Base-by-base conservation (phyloP, 1,140 invertebrate species). In the Sycophila sp. region DNA sequence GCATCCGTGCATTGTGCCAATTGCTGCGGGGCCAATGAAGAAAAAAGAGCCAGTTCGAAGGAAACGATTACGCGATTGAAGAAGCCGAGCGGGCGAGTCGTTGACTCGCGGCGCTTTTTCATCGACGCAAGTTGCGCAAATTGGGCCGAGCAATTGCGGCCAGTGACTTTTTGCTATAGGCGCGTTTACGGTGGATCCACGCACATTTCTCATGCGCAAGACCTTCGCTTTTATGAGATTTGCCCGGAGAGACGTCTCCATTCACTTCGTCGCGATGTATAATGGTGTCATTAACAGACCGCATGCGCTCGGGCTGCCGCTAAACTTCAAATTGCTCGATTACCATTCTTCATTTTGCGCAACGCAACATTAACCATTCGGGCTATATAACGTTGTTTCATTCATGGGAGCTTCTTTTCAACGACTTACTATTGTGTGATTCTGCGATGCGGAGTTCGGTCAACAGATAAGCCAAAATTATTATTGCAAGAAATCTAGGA, bases 231-330 rank as follows among this genome's bases (percentile, higher is more conserved):
- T 36, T 56, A 22, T 17, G 22, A 34, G 22, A 30, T 24, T 22
- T 10, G 19, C 53, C 17, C 53, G 15, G 10, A 13, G 30, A n/a
- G n/a, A 7, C 4, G n/a, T 19, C n/a, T 40, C 19, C 56, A 34
- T 42, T 40, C 36, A 42, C 34, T 22, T 11, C 22, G 51, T 30
- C 40, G 40, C n/a, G 40, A 28, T 55, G 17, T 8, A 32, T 45
- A 63, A 63, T n/a, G 45, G 42, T 63, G 60, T 63, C 42, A 49
- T 51, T 63, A 63, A 63, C 59, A 13, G 40, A 63, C 49, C 49
- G 42, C 59, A n/a, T n/a, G 59, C 4, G 17, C 30, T 26, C 24
- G 30, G 3, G 28, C 6, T 32, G 26, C 26, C 26, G 51, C 28
- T 7, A 55, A 55, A 34, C 30, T 55, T 49, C 42, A 65, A 69